Conservation (phyloP, 2,113 vertebrate species). For the Petrocephalus microphthalmus region DNA sequence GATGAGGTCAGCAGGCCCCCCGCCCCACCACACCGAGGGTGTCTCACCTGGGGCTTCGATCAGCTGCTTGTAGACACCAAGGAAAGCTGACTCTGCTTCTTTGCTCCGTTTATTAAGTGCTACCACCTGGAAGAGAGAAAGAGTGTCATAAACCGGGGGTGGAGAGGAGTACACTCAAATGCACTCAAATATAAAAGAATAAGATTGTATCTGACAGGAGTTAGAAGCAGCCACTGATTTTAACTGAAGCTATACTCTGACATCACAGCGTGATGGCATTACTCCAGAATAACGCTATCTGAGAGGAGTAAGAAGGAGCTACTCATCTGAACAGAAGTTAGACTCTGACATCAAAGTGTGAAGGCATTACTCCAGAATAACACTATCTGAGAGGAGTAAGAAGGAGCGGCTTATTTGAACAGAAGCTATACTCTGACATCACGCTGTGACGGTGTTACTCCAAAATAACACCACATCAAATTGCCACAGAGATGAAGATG, state of each 20-base stretch:
- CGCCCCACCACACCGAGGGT: constrained; percentile 29
- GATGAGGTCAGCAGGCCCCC: background rate
- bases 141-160: background rate
- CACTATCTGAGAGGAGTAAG: background rate
- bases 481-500: background rate
- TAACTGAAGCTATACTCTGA: background rate
- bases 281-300: background rate
- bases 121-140: constrained; percentile 75
- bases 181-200: background rate
- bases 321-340: too few species aligned
- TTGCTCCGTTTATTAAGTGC: constrained; percentile 93
- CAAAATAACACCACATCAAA: background rate
- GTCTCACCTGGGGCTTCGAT: constrained; percentile 91
- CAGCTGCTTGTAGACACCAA: constrained; percentile 91
- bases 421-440: background rate
- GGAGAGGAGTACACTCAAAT: background rate
- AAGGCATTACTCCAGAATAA: too few species aligned
- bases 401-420: background rate
- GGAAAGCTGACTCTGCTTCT: constrained; percentile 92
- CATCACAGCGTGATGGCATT: background rate
- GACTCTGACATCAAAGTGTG: too few species aligned
- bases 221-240: background rate
- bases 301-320: too few species aligned
- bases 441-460: background rate
- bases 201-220: background rate